Evolutionary conservation across 2,797 vertebrate species (phyloP).

Genomic region (Lycodopsis pacificus): DNA sequence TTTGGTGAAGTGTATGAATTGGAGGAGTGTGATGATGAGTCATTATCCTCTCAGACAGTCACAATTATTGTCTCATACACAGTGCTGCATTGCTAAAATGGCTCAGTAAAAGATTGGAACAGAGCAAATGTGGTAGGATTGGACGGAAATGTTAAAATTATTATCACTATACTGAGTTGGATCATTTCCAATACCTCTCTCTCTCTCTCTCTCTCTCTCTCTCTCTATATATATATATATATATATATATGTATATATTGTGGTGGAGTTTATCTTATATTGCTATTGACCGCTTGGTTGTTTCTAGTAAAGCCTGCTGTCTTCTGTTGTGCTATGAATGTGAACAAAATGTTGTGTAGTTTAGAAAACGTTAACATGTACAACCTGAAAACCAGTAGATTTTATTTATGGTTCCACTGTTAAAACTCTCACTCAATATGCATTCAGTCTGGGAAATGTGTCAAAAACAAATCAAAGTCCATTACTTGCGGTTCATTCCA

Average conservation of each 20-base stretch:
- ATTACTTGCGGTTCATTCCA: background rate
- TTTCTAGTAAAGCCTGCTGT: no score
- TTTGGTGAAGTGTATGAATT: constrained; percentile 44
- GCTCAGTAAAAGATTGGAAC: background rate
- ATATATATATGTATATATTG: no score
- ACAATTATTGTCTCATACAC: constrained; percentile 40
- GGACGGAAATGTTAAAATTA: constrained; percentile 2
- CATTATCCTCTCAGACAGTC: constrained; percentile 59
- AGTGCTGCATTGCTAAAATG: constrained; percentile 14
- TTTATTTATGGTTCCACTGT: background rate
- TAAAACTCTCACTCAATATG: background rate
- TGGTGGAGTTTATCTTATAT: no score
- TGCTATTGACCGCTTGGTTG: no score
- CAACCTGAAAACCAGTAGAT: background rate
- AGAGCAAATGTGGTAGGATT: background rate
- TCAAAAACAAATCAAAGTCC: background rate
- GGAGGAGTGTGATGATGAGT: constrained; percentile 45
- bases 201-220: no score
- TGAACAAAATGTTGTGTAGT: no score
- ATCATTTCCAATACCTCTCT: background rate
- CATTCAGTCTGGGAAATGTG: background rate
- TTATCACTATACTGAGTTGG: background rate
- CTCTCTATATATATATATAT: background rate
- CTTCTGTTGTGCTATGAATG: no score
- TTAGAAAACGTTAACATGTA: background rate